Evolutionary conservation across 2,888 invertebrate genomes (phyloP).

Genomic region (Oithona nana): DNA sequence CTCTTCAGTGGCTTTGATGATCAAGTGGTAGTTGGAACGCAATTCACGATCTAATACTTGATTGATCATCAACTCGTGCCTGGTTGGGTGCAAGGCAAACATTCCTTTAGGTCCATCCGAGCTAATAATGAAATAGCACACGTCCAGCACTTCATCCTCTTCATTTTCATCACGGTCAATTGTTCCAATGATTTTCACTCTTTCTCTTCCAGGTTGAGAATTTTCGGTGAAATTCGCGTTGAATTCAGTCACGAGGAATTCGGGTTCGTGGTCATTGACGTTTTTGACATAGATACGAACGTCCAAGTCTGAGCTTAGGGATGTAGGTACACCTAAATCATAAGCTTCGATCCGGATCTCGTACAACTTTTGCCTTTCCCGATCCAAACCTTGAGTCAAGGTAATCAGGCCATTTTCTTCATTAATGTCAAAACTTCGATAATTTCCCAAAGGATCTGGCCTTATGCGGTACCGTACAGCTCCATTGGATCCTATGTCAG

Average conservation of each 20-base stretch:
- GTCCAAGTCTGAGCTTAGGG: slow-evolving; percentile 67
- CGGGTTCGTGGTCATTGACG: slow-evolving; percentile 70
- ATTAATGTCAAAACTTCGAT: slow-evolving; percentile 61
- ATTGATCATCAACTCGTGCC: slow-evolving; percentile 42
- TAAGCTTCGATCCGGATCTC: slow-evolving; percentile 79
- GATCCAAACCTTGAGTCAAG: slow-evolving; percentile 48
- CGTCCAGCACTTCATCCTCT: slow-evolving; percentile 48
- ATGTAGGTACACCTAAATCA: slow-evolving; percentile 67
- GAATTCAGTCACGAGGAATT: slow-evolving; percentile 53
- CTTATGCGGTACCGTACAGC: slow-evolving; percentile 65
- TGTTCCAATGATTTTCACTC: slow-evolving; percentile 50
- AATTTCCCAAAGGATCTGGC: slow-evolving; percentile 59
- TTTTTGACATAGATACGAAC: slow-evolving; percentile 68
- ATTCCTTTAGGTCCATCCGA: slow-evolving; percentile 48
- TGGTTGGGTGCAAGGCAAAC: slow-evolving; percentile 49
- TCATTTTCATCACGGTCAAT: slow-evolving; percentile 61
- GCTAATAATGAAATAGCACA: slow-evolving; percentile 80
- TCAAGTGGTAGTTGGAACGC: slow-evolving; percentile 43
- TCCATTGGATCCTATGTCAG: slow-evolving; percentile 72
- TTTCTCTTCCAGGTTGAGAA: slow-evolving; percentile 41
- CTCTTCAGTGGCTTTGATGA: slow-evolving; percentile 64
- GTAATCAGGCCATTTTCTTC: slow-evolving; percentile 54
- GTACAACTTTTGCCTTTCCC: slow-evolving; percentile 66
- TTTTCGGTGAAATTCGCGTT: slow-evolving; percentile 49
- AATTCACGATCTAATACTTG: slow-evolving; percentile 55